These are phyloP conservation scores for Caerostris darwini DNA, from an alignment of 1,140 invertebrate species.

Conservation along the genomic window DNA sequence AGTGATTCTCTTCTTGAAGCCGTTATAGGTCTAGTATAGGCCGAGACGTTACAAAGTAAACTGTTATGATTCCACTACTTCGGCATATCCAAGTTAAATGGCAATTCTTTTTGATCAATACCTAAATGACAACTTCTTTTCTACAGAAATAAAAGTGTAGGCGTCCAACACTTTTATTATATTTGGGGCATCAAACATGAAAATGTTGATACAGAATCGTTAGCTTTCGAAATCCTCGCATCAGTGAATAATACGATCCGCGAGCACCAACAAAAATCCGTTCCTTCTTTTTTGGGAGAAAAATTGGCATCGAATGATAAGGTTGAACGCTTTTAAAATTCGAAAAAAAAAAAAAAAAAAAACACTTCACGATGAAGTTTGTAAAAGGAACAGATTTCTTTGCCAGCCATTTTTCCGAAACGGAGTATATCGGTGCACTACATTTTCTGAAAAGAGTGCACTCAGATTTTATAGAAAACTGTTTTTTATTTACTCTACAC, in stretches of 20 bases:
- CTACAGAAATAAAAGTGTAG: no score
- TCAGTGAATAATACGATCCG: background rate
- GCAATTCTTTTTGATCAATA: no score
- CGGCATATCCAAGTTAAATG: no score
- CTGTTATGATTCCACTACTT: no score
- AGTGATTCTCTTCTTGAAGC: no score
- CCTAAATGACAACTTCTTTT: no score
- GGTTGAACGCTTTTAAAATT: background rate
- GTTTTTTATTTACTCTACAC: background rate
- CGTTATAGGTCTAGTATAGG: no score
- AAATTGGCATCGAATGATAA: background rate
- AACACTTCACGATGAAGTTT: background rate
- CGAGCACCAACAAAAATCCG: background rate
- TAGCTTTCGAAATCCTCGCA: background rate
- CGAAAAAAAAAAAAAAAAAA: background rate
- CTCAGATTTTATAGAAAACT: background rate
- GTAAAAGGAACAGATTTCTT: conserved; percentile 29
- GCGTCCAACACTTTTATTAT: no score
- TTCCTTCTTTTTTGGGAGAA: background rate
- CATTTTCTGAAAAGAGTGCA: conserved; percentile 7
- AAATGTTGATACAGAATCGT: background rate
- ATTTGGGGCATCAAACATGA: no score
- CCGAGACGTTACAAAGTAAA: no score
- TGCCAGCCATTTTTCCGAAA: background rate
- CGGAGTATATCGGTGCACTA: background rate